These are phyloP conservation scores for Phasianus colchicus DNA, from an alignment of 2,113 vertebrate species.

Conservation along the genomic window DNA sequence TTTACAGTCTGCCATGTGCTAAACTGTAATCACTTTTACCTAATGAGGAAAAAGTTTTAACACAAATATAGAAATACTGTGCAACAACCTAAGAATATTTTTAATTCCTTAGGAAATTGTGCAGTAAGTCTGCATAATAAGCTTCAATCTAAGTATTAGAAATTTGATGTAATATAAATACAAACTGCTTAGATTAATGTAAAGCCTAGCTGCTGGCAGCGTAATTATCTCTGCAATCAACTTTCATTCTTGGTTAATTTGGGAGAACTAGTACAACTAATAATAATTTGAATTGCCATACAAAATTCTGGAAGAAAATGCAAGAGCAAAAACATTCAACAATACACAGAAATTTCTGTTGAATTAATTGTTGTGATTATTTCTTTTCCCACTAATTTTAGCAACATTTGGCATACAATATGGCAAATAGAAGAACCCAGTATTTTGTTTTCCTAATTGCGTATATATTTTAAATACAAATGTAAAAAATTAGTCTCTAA, in stretches of 20 bases:
- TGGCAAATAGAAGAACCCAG: not conserved
- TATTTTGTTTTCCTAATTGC: not conserved
- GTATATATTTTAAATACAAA: not conserved
- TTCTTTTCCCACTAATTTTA: not conserved
- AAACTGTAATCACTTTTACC: not conserved
- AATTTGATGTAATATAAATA: not conserved
- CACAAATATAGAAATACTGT: not conserved
- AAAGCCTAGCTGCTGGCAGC: not conserved
- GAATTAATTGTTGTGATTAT: not conserved
- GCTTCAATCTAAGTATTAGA: not conserved
- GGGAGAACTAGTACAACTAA: not conserved
- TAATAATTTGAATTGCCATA: not conserved
- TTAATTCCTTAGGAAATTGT: not conserved
- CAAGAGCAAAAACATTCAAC: not conserved
- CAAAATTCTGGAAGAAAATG: not conserved
- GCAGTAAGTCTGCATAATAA: not conserved
- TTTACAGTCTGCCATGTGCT: not conserved
- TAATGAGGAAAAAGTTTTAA: not conserved
- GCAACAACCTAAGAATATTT: not conserved
- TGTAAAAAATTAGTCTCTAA: not conserved
- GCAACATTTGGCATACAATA: not conserved
- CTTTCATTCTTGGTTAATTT: not conserved
- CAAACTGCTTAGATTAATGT: not conserved
- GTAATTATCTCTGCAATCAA: slow-evolving; percentile 19
- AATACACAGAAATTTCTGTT: not conserved